Evolutionary conservation across 2,888 invertebrate species (phyloP).

Genomic region (Bursaphelenchus okinawaensis): DNA sequence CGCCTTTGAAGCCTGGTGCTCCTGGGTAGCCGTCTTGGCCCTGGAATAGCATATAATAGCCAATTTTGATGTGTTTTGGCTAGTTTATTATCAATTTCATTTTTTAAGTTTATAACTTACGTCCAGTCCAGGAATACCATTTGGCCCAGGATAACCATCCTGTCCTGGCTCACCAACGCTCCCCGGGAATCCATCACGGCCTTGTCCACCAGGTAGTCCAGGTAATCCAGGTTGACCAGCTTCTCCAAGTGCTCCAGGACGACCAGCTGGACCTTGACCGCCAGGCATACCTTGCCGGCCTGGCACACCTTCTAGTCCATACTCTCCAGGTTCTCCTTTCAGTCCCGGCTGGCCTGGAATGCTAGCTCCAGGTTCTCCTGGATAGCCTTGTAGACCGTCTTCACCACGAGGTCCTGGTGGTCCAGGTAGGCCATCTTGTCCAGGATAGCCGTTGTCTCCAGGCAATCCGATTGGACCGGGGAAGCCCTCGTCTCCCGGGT

Average conservation of each 20-base stretch:
- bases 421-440: constrained; percentile 37
- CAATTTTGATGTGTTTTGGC: no score
- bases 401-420: constrained; percentile 43
- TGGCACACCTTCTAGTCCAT: constrained; percentile 30
- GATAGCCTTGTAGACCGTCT: constrained; percentile 20
- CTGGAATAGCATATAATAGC: no score
- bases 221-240: constrained; percentile 32
- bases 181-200: constrained; percentile 56
- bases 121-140: constrained; percentile 50
- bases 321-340: constrained; percentile 61
- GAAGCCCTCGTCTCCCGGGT: constrained; percentile 38
- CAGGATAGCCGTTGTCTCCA: constrained; percentile 37
- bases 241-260: constrained; percentile 40
- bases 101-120: no score
- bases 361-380: constrained; percentile 36
- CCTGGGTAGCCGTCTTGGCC: constrained; percentile 16
- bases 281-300: constrained; percentile 30
- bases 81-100: no score
- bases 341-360: constrained; percentile 55
- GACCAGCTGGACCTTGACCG: constrained; percentile 30
- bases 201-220: constrained; percentile 32
- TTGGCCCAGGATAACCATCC: constrained; percentile 27
- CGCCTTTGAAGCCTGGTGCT: constrained; percentile 42
- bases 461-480: constrained; percentile 38
- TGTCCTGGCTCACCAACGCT: constrained; percentile 15